These are phyloP conservation scores for Pristionchus arcanus DNA, from an alignment of 2,888 invertebrate species.

Conservation along the genomic window DNA sequence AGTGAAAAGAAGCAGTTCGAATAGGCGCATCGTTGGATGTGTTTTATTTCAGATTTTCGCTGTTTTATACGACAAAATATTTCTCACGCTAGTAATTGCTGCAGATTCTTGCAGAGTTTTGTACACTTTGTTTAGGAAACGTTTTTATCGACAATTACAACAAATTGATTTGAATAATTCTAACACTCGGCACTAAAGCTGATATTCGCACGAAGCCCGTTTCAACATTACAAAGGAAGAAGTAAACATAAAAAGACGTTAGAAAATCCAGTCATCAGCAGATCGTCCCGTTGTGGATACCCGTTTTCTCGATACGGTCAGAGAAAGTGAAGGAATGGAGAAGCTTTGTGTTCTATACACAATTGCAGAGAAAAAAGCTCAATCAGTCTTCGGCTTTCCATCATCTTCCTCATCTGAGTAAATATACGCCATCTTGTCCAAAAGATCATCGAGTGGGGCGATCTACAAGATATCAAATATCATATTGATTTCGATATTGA, in stretches of 20 bases:
- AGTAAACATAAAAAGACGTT: not conserved
- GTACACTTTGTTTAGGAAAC: not conserved
- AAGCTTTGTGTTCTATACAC: too few relatives aligned
- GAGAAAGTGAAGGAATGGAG: not conserved
- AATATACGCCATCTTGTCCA: not conserved
- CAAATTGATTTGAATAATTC: not conserved
- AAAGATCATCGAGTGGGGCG: constrained; percentile 7
- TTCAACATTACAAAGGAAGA: not conserved
- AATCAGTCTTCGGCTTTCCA: not conserved
- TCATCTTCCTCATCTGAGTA: constrained; percentile 28
- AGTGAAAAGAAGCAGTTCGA: not conserved
- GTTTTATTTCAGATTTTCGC: not conserved
- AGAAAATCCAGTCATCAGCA: constrained; percentile 4
- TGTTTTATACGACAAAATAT: not conserved
- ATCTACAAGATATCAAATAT: not conserved
- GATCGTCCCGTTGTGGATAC: not conserved
- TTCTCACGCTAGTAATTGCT: not conserved
- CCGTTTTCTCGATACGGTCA: constrained; percentile 32
- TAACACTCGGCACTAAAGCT: constrained; percentile 38
- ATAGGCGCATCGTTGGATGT: not conserved
- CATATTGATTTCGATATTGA: not conserved
- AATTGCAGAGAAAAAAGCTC: not conserved
- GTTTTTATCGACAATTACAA: not conserved
- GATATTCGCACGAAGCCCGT: constrained; percentile 43
- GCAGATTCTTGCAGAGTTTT: not conserved